phyloP scores from a whole-genome alignment of 2,888 invertebrate genomes.

The Nephrotoma guestfalica region DNA sequence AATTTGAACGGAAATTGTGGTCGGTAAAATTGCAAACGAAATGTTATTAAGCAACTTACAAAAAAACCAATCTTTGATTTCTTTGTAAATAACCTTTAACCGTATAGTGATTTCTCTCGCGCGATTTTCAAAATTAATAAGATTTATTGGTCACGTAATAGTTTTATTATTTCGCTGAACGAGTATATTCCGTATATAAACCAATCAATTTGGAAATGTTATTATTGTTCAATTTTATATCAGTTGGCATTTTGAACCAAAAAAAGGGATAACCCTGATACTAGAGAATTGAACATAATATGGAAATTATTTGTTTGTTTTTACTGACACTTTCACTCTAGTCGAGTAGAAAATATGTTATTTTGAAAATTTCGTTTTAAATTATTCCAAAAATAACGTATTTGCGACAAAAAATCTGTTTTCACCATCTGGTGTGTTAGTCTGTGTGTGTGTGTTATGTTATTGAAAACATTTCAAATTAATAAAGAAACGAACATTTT shows the following conservation, averaged over 20 bases:
- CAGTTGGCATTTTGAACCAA: neutral
- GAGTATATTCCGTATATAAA: neutral
- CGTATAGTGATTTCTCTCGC: neutral
- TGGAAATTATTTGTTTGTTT: neutral
- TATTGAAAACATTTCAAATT: neutral
- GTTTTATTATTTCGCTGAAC: neutral
- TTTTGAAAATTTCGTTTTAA: neutral
- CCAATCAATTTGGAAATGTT: neutral
- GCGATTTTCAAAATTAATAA: neutral
- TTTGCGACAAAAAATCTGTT: neutral
- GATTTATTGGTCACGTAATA: neutral
- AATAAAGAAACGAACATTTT: neutral
- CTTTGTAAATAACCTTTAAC: neutral
- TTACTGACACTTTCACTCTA: neutral
- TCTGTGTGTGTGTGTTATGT: neutral
- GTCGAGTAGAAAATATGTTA: neutral
- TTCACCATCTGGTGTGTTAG: neutral
- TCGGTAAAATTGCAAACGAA: neutral
- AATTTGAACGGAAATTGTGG: neutral
- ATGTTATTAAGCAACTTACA: neutral
- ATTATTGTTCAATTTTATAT: neutral
- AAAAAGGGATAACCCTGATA: neutral
- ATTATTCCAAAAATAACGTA: neutral
- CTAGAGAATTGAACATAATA: neutral
- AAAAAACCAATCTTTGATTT: neutral